phyloP scores from a whole-genome alignment of 2,888 invertebrate genomes.

The Lutraria lutraria region DNA sequence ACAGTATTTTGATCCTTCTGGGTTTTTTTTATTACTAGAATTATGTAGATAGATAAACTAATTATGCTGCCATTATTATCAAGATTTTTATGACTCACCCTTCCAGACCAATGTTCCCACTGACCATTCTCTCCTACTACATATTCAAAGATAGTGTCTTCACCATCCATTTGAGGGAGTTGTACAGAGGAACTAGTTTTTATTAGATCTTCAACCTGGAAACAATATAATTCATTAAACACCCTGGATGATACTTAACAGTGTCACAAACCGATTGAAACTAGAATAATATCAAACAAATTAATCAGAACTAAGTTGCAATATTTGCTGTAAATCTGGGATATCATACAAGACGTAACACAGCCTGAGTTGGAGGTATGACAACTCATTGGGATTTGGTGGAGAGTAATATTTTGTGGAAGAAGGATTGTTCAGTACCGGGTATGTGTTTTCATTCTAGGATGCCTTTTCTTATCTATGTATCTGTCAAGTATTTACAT shows the following conservation, averaged over 20 bases:
- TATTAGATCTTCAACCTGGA: conserved; percentile 84
- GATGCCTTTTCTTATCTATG: too few species aligned
- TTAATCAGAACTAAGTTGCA: neutral
- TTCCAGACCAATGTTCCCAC: conserved; percentile 96
- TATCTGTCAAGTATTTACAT: too few species aligned
- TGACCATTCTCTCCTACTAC: conserved; percentile 85
- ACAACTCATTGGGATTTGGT: neutral
- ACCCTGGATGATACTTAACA: neutral
- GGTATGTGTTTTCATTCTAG: too few species aligned
- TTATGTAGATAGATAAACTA: too few species aligned
- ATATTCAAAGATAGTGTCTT: conserved; percentile 86
- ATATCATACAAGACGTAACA: neutral
- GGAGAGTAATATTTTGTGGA: too few species aligned
- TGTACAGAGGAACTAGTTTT: conserved; percentile 78
- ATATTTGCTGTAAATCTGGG: conserved; percentile 9
- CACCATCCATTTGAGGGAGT: conserved; percentile 82
- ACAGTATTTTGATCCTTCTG: too few species aligned
- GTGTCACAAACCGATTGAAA: neutral
- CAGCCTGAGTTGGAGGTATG: neutral
- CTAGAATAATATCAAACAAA: neutral
- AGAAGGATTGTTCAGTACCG: too few species aligned
- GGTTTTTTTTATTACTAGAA: too few species aligned
- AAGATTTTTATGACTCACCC: conserved; percentile 89
- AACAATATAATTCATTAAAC: conserved; percentile 28
- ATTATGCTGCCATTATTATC: neutral